Percentiles rank a stretch among this genome's conserved stretches.
Conservation (phyloP, 2,888 invertebrate species). For the Empis livida region DNA sequence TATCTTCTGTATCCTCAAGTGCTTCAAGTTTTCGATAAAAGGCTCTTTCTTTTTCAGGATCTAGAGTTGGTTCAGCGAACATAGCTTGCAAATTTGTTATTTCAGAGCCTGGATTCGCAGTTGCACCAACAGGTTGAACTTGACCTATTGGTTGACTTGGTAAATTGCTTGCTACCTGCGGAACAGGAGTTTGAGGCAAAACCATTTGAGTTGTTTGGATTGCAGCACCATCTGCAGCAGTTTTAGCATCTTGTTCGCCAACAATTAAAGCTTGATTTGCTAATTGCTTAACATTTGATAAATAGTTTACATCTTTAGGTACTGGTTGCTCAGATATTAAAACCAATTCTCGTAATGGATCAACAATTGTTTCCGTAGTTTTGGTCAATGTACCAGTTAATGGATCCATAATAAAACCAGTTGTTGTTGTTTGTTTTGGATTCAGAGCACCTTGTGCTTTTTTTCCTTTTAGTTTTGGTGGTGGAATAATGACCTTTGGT, state of each 20-base stretch:
- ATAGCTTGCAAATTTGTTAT: constrained; percentile 11
- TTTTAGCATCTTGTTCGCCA: constrained; percentile 24
- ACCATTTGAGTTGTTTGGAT: not conserved
- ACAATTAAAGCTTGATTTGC: constrained; percentile 50
- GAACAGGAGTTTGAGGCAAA: not conserved
- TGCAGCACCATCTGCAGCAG: constrained; percentile 4
- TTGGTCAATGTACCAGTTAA: not conserved
- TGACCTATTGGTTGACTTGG: not conserved
- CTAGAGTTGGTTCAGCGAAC: constrained; percentile 15
- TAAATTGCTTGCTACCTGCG: not conserved
- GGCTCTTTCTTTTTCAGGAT: constrained; percentile 32
- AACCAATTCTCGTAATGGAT: constrained; percentile 52
- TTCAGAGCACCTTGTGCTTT: constrained; percentile 13
- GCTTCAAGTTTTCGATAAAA: constrained; percentile 33
- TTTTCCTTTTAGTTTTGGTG: constrained; percentile 11
- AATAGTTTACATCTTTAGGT: constrained; percentile 25
- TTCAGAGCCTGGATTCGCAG: constrained; percentile 3
- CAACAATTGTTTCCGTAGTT: constrained; percentile 21
- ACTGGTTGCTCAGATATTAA: constrained; percentile 39
- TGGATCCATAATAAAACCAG: not conserved
- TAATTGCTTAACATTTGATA: constrained; percentile 41
- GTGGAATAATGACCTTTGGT: constrained; percentile 9
- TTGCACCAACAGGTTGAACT: not conserved
- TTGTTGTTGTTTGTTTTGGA: not conserved
- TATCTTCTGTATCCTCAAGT: constrained; percentile 33